A percentile compares a stretch with the other conserved stretches of the same genome.
Evolutionary conservation across 2,113 vertebrate genomes (phyloP).

Genomic region (Myxocyprinus asiaticus): DNA sequence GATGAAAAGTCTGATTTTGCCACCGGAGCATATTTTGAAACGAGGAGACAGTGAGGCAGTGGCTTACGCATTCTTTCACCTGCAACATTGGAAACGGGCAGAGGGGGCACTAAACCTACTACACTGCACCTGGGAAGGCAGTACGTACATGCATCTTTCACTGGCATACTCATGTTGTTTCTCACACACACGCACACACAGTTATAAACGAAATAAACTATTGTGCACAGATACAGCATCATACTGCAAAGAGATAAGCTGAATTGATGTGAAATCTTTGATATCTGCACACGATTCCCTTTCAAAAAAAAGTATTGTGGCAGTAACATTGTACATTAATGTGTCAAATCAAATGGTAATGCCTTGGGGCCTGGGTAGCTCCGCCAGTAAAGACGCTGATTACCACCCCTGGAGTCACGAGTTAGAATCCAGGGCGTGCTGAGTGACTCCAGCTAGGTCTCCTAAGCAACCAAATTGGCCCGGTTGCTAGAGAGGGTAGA

Average conservation of each 20-base stretch:
- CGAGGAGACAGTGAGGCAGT: constrained; percentile 97
- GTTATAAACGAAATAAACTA: not conserved
- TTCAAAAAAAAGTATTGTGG: no score
- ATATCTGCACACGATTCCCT: not conserved
- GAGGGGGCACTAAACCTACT: constrained; percentile 95
- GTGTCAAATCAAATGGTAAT: no score
- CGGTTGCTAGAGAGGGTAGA: no score
- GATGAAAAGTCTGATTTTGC: constrained; percentile 98
- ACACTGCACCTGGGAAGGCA: constrained; percentile 99
- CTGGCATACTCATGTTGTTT: not conserved
- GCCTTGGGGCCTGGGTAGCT: no score
- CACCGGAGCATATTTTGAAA: constrained; percentile 97
- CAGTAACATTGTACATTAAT: no score
- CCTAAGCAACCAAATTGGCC: no score
- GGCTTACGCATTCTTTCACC: constrained; percentile 97
- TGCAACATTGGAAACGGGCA: constrained; percentile 98
- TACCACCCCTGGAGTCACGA: no score
- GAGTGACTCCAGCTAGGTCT: no score
- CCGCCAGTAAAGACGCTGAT: no score
- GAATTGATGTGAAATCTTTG: not conserved
- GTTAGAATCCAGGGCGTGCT: no score
- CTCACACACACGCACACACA: no score
- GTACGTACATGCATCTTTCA: constrained; percentile 75
- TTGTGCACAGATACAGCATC: not conserved
- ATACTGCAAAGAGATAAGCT: no score